Conservation (phyloP, 2,113 vertebrate genomes). For the Sylvia atricapilla region DNA sequence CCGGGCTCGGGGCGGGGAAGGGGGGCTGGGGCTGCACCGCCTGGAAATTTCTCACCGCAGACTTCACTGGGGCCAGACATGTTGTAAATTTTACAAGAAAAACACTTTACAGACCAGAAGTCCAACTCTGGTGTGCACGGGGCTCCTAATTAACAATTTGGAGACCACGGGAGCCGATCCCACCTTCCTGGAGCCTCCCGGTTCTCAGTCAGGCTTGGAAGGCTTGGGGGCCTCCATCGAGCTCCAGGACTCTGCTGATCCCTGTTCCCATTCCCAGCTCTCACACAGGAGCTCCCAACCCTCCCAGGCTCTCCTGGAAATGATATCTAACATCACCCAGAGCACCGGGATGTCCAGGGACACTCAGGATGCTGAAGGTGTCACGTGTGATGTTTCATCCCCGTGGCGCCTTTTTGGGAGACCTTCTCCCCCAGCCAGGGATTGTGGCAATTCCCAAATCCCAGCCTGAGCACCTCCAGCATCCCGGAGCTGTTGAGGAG, state of each 20-base stretch:
- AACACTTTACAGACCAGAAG: conserved; percentile 49
- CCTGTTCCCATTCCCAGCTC: neutral
- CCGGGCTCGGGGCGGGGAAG: neutral
- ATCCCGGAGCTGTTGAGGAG: rapidly evolving
- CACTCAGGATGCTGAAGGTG: neutral
- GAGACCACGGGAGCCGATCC: neutral
- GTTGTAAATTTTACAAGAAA: conserved; percentile 64
- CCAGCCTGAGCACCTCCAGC: neutral
- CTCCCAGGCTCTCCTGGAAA: neutral
- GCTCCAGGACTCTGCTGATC: neutral
- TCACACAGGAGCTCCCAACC: neutral
- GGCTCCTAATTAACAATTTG: conserved; percentile 28
- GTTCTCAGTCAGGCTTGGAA: neutral
- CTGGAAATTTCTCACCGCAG: conserved; percentile 50
- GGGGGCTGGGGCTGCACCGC: neutral
- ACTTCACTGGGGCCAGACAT: conserved; percentile 52
- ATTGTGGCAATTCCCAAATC: neutral
- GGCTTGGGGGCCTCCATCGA: neutral
- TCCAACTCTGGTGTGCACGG: neutral
- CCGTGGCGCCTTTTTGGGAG: neutral
- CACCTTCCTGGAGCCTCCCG: neutral
- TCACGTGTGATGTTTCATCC: rapidly evolving
- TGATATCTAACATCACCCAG: rapidly evolving
- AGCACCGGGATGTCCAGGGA: neutral
- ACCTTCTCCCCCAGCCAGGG: neutral